These are phyloP conservation scores for Vanessa atalanta DNA, from an alignment of 1,140 invertebrate genomes.

Conservation along the genomic window DNA sequence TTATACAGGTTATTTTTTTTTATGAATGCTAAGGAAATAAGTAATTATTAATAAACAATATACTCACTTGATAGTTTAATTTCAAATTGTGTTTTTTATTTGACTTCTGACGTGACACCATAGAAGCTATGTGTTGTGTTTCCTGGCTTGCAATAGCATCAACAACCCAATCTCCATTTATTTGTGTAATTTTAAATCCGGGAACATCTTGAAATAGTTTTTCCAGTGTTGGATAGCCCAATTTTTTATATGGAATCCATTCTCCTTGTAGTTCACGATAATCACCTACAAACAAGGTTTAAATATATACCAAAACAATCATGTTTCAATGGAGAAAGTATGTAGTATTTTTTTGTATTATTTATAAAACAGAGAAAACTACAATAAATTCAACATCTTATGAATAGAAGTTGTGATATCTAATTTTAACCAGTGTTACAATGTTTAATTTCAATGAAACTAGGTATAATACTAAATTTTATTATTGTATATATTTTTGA, in stretches of 20 bases:
- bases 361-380: not conserved
- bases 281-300: constrained; percentile 65
- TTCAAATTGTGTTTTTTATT: constrained; percentile 65
- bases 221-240: constrained; percentile 81
- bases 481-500: too few relatives aligned
- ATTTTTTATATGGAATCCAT: constrained; percentile 81
- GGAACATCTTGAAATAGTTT: constrained; percentile 81
- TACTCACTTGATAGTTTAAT: constrained; percentile 69
- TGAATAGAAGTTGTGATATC: too few relatives aligned
- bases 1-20: too few relatives aligned
- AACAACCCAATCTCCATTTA: constrained; percentile 78
- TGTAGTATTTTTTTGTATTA: not conserved
- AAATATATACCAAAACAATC: not conserved
- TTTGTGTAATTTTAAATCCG: constrained; percentile 73
- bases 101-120: constrained; percentile 82
- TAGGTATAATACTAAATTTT: too few relatives aligned
- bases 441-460: too few relatives aligned
- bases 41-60: not conserved
- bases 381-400: too few relatives aligned
- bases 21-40: not conserved
- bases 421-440: too few relatives aligned
- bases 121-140: constrained; percentile 81
- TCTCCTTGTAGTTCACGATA: constrained; percentile 82
- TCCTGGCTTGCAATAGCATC: constrained; percentile 80
- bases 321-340: not conserved